Conservation (phyloP, 2,888 invertebrate genomes). For the Saturnia japonica region DNA sequence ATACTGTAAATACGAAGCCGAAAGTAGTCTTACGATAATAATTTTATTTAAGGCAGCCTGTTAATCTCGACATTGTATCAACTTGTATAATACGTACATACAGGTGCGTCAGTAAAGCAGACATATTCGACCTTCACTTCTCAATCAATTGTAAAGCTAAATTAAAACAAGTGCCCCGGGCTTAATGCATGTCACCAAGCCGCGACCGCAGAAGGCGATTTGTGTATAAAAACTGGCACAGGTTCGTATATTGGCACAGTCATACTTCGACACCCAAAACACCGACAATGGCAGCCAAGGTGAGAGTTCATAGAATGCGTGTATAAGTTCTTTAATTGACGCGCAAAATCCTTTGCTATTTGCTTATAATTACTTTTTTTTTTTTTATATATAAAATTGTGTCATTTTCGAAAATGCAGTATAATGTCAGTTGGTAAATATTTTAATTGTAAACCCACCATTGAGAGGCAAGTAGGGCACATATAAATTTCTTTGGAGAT, state of each 20-base stretch:
- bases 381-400: not conserved
- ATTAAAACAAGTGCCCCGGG: slow-evolving; percentile 41
- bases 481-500: too few relatives aligned
- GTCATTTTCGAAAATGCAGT: not conserved
- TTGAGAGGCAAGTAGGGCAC: too few relatives aligned
- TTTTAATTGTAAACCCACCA: not conserved
- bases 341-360: not conserved
- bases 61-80: slow-evolving; percentile 16
- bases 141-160: slow-evolving; percentile 43
- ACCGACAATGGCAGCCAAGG: slow-evolving; percentile 72
- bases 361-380: not conserved
- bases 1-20: not conserved
- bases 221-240: slow-evolving; percentile 62
- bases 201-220: slow-evolving; percentile 37
- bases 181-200: slow-evolving; percentile 36
- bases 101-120: slow-evolving; percentile 7
- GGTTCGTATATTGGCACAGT: slow-evolving; percentile 52
- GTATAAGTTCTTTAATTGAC: slow-evolving; percentile 4
- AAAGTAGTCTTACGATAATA: not conserved
- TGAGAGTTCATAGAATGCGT: slow-evolving; percentile 29
- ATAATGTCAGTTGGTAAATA: not conserved
- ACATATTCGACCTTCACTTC: slow-evolving; percentile 49
- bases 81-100: not conserved
- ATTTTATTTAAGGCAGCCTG: slow-evolving; percentile 12
- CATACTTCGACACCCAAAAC: slow-evolving; percentile 47